A percentile compares a stretch with the other conserved stretches of the same genome.
phyloP scores from a whole-genome alignment of 2,888 invertebrate genomes.

The Calameuta idolon region DNA sequence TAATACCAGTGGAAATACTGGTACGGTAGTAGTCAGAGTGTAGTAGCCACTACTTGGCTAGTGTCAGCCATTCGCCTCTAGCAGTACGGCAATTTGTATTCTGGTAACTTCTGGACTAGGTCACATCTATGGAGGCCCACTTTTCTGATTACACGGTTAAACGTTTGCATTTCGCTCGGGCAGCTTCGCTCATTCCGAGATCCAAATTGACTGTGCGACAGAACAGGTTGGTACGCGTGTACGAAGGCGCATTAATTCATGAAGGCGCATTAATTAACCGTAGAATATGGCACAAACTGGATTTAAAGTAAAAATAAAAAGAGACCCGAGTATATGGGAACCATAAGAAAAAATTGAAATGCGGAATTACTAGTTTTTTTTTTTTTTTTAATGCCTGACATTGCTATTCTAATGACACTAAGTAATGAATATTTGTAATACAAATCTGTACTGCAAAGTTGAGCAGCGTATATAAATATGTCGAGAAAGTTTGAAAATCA shows the following conservation, averaged over 20 bases:
- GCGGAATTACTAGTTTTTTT: too few relatives aligned
- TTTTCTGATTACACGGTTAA: conserved; percentile 61
- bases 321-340: too few relatives aligned
- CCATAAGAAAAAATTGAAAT: too few relatives aligned
- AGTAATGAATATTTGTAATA: too few relatives aligned
- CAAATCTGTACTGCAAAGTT: too few relatives aligned
- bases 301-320: neutral
- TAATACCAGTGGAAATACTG: neutral
- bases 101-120: conserved; percentile 63
- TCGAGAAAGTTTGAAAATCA: too few relatives aligned
- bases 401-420: too few relatives aligned
- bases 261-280: neutral
- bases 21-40: neutral
- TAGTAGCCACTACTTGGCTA: neutral
- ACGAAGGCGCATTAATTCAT: conserved; percentile 3
- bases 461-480: too few relatives aligned
- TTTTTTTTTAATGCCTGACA: too few relatives aligned
- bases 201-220: conserved; percentile 28
- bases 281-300: neutral
- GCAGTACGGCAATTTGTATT: conserved; percentile 57
- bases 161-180: conserved; percentile 50
- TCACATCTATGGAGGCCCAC: conserved; percentile 60
- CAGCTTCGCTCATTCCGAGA: conserved; percentile 14
- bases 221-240: conserved; percentile 12
- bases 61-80: conserved; percentile 6